Conservation (phyloP, 2,797 vertebrate genomes). For the Cuculus canorus region DNA sequence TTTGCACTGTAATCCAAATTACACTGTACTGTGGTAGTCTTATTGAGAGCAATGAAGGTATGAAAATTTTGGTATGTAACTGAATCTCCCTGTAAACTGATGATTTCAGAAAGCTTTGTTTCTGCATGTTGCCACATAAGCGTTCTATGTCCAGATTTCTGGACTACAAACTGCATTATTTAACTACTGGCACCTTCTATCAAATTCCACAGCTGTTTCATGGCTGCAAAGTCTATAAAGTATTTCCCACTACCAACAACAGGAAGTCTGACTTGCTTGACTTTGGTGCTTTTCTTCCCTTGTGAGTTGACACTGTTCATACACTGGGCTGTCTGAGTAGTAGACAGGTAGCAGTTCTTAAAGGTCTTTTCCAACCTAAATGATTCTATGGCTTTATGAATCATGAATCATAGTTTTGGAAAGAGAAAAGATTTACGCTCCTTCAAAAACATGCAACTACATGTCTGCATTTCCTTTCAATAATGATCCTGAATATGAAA, state of each 20-base stretch:
- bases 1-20: neutral
- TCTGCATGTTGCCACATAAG: neutral
- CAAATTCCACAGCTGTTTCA: neutral
- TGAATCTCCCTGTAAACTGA: neutral
- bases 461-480: neutral
- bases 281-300: neutral
- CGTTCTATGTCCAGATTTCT: neutral
- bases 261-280: neutral
- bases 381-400: neutral
- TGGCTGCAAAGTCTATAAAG: neutral
- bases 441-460: neutral
- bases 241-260: neutral
- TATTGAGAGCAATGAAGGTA: neutral
- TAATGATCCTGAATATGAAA: neutral
- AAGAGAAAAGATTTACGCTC: neutral
- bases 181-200: neutral
- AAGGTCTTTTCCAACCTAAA: no score
- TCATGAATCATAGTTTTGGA: neutral
- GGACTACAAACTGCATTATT: neutral
- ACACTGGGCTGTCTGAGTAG: neutral
- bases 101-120: neutral
- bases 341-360: neutral
- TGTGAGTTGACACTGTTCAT: neutral
- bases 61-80: neutral
- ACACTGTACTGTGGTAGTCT: neutral